phyloP scores from a whole-genome alignment of 2,888 invertebrate species.

The Neoascia interrupta region DNA sequence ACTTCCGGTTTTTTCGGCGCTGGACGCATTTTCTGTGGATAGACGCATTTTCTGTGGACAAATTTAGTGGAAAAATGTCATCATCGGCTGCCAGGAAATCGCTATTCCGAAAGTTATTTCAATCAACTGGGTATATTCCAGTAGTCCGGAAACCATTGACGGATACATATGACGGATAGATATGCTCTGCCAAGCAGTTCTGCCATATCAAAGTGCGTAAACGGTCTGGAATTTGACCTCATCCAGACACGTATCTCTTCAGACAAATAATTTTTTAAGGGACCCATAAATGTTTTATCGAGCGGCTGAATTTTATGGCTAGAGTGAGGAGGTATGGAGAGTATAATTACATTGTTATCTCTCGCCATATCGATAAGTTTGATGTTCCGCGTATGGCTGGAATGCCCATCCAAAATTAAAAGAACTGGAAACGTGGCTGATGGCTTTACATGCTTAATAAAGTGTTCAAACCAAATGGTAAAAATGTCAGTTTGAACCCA shows the following conservation, averaged over 20 bases:
- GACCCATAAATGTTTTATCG: neutral
- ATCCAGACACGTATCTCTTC: neutral
- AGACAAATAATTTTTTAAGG: neutral
- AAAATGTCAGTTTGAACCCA: neutral
- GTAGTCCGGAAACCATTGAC: neutral
- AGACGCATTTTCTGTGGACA: neutral
- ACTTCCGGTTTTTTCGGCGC: neutral
- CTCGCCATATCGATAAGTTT: neutral
- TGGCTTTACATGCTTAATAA: neutral
- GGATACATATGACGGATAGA: neutral
- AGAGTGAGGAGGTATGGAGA: neutral
- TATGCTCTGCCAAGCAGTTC: too few relatives aligned
- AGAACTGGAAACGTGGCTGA: too few relatives aligned
- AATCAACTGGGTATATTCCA: neutral
- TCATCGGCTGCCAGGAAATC: neutral
- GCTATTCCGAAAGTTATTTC: neutral
- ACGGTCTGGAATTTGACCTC: neutral
- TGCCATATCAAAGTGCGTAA: slow-evolving; percentile 2
- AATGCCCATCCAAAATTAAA: too few relatives aligned
- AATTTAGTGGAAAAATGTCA: neutral
- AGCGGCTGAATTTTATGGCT: neutral
- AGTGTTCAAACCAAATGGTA: too few relatives aligned
- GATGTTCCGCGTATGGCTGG: too few relatives aligned
- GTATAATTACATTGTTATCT: neutral
- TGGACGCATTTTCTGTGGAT: neutral